Evolutionary conservation across 1,140 invertebrate genomes (phyloP).

Genomic region (Cylas formicarius): DNA sequence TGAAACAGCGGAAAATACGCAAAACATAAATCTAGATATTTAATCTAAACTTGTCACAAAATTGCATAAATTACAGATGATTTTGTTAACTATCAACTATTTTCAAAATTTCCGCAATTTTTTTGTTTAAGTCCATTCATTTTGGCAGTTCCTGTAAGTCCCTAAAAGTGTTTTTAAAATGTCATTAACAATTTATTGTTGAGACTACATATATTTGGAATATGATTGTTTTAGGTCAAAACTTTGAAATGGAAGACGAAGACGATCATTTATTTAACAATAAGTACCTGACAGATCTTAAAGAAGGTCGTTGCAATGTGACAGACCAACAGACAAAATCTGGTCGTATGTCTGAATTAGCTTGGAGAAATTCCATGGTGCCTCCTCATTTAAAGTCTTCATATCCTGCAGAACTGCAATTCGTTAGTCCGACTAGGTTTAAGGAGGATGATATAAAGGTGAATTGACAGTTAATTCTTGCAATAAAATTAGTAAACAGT

Average conservation of each 20-base stretch:
- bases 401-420: slow-evolving; percentile 82
- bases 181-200: too few species aligned
- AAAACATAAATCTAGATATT: too few species aligned
- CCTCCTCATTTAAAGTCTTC: slow-evolving; percentile 82
- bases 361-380: slow-evolving; percentile 76
- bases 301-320: slow-evolving; percentile 41
- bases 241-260: slow-evolving; percentile 71
- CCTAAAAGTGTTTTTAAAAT: too few species aligned
- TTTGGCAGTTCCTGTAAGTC: too few species aligned
- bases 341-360: slow-evolving; percentile 60
- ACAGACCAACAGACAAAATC: slow-evolving; percentile 32
- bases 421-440: slow-evolving; percentile 44
- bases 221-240: slow-evolving; percentile 38
- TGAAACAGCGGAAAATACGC: too few species aligned
- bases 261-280: slow-evolving; percentile 75
- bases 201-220: too few species aligned
- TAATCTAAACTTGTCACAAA: too few species aligned
- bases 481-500: neutral
- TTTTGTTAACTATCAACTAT: too few species aligned
- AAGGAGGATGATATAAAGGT: slow-evolving; percentile 74
- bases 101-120: too few species aligned
- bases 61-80: too few species aligned
- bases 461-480: slow-evolving; percentile 24
- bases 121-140: too few species aligned
- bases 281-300: slow-evolving; percentile 61